A percentile compares a stretch with the other conserved stretches of the same genome.
Conservation (phyloP, 2,797 vertebrate species). For the Alca torda region DNA sequence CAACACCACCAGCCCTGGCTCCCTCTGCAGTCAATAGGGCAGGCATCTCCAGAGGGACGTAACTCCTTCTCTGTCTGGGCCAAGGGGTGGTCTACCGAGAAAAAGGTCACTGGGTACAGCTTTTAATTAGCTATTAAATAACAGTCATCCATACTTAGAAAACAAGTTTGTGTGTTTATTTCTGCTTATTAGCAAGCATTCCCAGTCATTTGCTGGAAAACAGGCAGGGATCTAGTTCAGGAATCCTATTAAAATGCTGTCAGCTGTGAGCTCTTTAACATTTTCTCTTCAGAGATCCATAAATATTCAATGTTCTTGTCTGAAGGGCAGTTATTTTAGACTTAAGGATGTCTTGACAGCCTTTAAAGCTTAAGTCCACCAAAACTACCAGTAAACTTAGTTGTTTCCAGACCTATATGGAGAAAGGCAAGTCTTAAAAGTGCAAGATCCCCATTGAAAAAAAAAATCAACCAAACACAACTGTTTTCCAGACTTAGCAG, state of each 20-base stretch:
- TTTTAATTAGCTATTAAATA: background rate
- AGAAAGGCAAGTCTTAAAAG: background rate
- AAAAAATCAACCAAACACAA: background rate
- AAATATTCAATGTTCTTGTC: constrained; percentile 39
- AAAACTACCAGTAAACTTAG: background rate
- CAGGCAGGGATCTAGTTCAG: background rate
- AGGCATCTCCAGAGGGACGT: background rate
- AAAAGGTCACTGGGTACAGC: background rate
- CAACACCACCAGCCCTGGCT: background rate
- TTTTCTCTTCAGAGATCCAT: background rate
- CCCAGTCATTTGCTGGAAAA: background rate
- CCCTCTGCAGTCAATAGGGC: background rate
- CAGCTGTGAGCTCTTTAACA: background rate
- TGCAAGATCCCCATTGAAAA: accelerated
- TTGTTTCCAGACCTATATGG: background rate
- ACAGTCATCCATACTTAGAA: background rate
- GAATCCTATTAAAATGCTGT: constrained; percentile 1
- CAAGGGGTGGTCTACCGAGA: background rate
- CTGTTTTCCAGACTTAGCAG: background rate
- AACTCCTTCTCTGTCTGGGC: background rate
- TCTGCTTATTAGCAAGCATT: background rate
- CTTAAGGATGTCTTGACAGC: background rate
- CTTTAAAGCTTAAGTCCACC: background rate
- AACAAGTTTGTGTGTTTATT: background rate
- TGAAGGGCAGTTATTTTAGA: background rate